Evolutionary conservation across 2,113 vertebrate genomes (phyloP).

Genomic region (Sitta europaea): DNA sequence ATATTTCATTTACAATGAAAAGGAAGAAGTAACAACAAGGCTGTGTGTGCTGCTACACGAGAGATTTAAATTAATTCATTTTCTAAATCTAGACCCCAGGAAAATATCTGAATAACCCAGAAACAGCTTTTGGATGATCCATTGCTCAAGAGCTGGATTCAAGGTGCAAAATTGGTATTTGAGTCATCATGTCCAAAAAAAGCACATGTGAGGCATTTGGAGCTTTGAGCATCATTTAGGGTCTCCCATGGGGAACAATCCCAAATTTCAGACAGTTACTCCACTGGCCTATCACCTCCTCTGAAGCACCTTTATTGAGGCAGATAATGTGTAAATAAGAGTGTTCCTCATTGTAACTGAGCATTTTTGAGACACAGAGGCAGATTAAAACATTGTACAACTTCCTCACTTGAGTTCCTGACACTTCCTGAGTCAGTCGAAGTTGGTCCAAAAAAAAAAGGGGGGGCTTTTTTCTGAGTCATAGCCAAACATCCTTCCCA

Average conservation of each 20-base stretch:
- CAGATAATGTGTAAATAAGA: rapidly evolving
- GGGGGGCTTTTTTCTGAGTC: not conserved
- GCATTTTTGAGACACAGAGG: not conserved
- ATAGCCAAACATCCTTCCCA: not conserved
- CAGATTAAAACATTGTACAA: not conserved
- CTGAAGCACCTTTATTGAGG: not conserved
- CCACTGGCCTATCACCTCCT: rapidly evolving
- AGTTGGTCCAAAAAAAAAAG: not conserved
- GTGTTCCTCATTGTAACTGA: not conserved
- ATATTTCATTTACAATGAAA: not conserved
- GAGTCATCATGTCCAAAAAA: not conserved
- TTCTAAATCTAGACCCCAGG: not conserved
- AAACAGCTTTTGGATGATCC: not conserved
- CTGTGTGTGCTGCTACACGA: not conserved
- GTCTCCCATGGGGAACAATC: not conserved
- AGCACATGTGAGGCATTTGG: not conserved
- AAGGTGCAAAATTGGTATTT: not conserved
- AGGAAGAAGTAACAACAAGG: not conserved
- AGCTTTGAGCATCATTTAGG: not conserved
- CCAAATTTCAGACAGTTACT: not conserved
- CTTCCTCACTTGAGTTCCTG: not conserved
- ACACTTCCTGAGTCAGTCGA: not conserved
- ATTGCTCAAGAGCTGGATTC: not conserved
- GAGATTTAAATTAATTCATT: not conserved
- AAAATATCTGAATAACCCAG: not conserved